Evolutionary conservation across 2,113 vertebrate species (phyloP).

Genomic region (Thalassoma bifasciatum): DNA sequence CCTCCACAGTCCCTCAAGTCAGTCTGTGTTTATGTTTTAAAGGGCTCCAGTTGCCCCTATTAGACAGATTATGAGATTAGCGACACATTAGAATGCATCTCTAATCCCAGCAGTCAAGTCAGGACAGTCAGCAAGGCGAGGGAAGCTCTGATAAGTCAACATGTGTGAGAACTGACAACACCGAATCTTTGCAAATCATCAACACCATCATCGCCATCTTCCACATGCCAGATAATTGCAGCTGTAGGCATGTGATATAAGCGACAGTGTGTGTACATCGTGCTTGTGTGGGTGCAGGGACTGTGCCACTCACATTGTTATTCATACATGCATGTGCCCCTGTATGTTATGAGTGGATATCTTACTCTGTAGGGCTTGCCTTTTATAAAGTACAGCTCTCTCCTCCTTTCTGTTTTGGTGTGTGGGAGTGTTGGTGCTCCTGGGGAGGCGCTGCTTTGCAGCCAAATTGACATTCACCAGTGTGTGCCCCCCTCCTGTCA

Average conservation of each 20-base stretch:
- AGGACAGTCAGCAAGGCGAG: conserved; percentile 39
- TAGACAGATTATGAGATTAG: conserved; percentile 71
- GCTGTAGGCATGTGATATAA: conserved; percentile 17
- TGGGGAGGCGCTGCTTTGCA: conserved; percentile 68
- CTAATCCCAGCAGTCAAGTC: conserved; percentile 61
- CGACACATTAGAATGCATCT: conserved; percentile 60
- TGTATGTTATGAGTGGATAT: conserved; percentile 32
- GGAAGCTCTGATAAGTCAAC: conserved; percentile 8
- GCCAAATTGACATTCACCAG: conserved; percentile 81
- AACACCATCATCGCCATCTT: neutral
- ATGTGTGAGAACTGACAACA: neutral
- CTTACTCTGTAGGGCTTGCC: neutral
- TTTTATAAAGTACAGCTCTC: conserved; percentile 33
- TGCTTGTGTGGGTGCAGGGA: conserved; percentile 7
- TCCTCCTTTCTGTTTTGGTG: conserved; percentile 19
- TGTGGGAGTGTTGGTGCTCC: conserved; percentile 52
- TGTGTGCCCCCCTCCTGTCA: conserved; percentile 80
- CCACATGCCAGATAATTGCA: conserved; percentile 1
- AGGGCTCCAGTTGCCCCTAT: conserved; percentile 41
- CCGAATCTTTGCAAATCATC: neutral
- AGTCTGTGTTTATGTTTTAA: conserved; percentile 28
- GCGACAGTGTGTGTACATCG: neutral
- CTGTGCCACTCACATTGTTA: conserved; percentile 14
- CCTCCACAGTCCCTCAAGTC: conserved; percentile 24
- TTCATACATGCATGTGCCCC: conserved; percentile 15